Percentiles rank a stretch among this genome's conserved stretches.
phyloP scores from a whole-genome alignment of 2,797 vertebrate genomes.

The Danio kyathit region DNA sequence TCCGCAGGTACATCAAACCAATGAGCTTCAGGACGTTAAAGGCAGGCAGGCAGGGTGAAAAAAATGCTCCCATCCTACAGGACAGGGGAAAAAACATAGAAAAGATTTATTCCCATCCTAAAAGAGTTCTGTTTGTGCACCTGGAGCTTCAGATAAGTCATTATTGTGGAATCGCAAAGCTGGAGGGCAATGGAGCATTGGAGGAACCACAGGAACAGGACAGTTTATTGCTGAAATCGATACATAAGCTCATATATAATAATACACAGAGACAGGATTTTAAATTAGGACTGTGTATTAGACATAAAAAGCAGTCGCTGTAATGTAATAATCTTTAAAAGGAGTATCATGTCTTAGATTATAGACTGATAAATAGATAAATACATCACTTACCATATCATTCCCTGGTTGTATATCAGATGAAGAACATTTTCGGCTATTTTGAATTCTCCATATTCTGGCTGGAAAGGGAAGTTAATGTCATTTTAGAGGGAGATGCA shows the following conservation, averaged over 20 bases:
- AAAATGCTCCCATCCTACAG: conserved; percentile 97
- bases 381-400: conserved; percentile 91
- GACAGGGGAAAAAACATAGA: neutral
- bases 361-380: neutral
- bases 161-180: conserved; percentile 50
- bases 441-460: conserved; percentile 99
- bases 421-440: conserved; percentile 98
- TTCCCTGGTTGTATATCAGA: conserved; percentile 98
- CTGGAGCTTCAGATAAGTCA: conserved; percentile 9
- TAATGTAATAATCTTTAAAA: conserved; percentile 56
- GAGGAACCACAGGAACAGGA: neutral
- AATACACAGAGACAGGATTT: neutral
- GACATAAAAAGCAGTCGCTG: neutral
- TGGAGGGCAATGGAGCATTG: conserved; percentile 27
- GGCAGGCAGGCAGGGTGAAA: conserved; percentile 95
- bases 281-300: neutral
- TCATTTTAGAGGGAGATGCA: neutral
- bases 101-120: conserved; percentile 43
- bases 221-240: conserved; percentile 10
- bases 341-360: conserved; percentile 42
- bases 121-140: conserved; percentile 27
- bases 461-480: conserved; percentile 75
- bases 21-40: conserved; percentile 96
- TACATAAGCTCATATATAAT: conserved; percentile 1
- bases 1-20: conserved; percentile 96